These are phyloP conservation scores for Auanema freiburgensis DNA, from an alignment of 2,888 invertebrate species.

Conservation along the genomic window DNA sequence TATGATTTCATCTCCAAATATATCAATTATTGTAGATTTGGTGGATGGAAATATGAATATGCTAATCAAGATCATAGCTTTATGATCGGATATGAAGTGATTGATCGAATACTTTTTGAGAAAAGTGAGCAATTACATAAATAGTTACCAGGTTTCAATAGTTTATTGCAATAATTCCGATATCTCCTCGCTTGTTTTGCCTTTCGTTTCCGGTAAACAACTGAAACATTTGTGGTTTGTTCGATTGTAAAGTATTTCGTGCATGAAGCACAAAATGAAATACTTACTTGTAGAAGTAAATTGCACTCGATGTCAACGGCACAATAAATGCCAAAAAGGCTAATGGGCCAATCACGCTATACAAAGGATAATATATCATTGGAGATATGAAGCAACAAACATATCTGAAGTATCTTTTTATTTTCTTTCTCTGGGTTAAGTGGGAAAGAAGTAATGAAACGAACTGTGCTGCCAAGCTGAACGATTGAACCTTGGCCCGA, in stretches of 20 bases:
- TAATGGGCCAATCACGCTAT: slow-evolving; percentile 33
- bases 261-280: neutral
- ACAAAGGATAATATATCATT: slow-evolving; percentile 46
- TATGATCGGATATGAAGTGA: slow-evolving; percentile 42
- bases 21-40: slow-evolving; percentile 39
- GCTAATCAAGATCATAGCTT: slow-evolving; percentile 58
- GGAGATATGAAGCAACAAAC: slow-evolving; percentile 54
- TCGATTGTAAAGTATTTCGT: neutral
- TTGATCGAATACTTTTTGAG: slow-evolving; percentile 33
- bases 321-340: slow-evolving; percentile 52
- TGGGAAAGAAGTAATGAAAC: slow-evolving; percentile 1
- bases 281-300: slow-evolving; percentile 39
- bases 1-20: slow-evolving; percentile 2
- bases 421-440: slow-evolving; percentile 26
- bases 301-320: slow-evolving; percentile 39
- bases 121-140: slow-evolving; percentile 19
- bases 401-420: slow-evolving; percentile 38
- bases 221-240: slow-evolving; percentile 19
- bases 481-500: slow-evolving; percentile 31
- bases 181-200: slow-evolving; percentile 31
- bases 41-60: slow-evolving; percentile 55
- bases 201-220: slow-evolving; percentile 37
- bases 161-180: slow-evolving; percentile 1
- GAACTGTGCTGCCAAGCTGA: slow-evolving; percentile 32
- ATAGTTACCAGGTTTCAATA: neutral